Conservation (phyloP, 2,113 vertebrate genomes). For the Seriola aureovittata region DNA sequence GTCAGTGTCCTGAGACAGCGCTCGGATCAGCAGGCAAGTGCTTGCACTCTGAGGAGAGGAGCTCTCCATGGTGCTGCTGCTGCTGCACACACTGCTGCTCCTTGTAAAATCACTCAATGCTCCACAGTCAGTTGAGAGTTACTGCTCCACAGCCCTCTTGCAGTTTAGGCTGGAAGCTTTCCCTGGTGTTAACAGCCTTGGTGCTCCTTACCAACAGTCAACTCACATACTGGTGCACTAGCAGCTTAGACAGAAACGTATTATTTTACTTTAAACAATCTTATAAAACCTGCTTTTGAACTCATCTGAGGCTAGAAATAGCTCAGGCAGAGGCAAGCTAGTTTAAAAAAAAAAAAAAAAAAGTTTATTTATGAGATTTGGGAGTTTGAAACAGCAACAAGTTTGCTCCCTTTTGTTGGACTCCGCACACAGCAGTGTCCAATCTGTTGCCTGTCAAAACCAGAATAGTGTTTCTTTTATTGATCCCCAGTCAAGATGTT, state of each 20-base stretch:
- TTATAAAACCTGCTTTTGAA: conserved; percentile 13
- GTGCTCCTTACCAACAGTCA: conserved; percentile 33
- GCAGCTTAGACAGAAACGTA: conserved; percentile 1
- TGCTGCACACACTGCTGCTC: conserved; percentile 61
- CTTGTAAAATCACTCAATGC: conserved; percentile 60
- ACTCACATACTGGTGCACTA: conserved; percentile 5
- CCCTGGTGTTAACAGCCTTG: conserved; percentile 31
- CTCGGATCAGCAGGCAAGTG: conserved; percentile 45
- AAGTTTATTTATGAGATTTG: conserved; percentile 35
- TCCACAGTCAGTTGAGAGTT: conserved; percentile 55
- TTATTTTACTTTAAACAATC: conserved; percentile 45
- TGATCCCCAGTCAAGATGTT: conserved; percentile 27
- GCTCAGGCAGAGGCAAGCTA: background rate
- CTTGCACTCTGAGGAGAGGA: conserved; percentile 46
- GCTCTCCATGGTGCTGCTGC: conserved; percentile 58
- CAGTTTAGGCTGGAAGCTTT: conserved; percentile 42
- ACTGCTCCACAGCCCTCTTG: conserved; percentile 47
- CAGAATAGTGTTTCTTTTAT: conserved; percentile 21
- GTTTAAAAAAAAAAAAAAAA: background rate
- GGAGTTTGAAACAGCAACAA: conserved; percentile 1
- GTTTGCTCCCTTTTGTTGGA: background rate
- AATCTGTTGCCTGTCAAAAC: conserved; percentile 22
- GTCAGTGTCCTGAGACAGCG: conserved; percentile 45
- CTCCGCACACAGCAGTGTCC: background rate
- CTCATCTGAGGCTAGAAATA: conserved; percentile 4